phyloP scores from a whole-genome alignment of 53 echinoderm and acorn worm species.

The Arbacia lixula region DNA sequence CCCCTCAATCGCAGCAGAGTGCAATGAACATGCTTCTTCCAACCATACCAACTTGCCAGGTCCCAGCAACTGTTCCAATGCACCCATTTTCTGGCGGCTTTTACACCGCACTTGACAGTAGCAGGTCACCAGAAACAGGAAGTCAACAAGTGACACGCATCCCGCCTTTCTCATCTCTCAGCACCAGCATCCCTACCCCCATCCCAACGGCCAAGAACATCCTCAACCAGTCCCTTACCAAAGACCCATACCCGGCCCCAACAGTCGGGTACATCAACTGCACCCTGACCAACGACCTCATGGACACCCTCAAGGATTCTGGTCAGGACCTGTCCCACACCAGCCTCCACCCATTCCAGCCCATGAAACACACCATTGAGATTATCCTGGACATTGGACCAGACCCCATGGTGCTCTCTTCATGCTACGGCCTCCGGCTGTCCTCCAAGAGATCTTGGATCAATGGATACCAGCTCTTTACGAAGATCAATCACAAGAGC shows the following conservation, averaged over 20 bases:
- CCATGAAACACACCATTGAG: constrained; percentile 16
- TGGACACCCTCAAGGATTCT: neutral
- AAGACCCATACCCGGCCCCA: neutral
- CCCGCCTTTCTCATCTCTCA: constrained; percentile 1
- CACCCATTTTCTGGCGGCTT: no score
- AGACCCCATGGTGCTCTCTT: constrained; percentile 5
- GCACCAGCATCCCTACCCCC: neutral
- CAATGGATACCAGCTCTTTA: constrained; percentile 86
- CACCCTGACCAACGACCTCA: neutral
- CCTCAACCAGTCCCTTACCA: constrained; percentile 15
- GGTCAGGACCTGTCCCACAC: neutral
- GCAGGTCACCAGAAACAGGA: no score
- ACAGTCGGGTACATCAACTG: constrained; percentile 38
- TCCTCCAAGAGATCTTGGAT: constrained; percentile 68
- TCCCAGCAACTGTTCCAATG: no score
- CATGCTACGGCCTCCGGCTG: neutral
- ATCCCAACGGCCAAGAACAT: constrained; percentile 22
- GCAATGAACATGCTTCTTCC: no score
- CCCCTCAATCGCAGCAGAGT: no score
- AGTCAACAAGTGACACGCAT: no score
- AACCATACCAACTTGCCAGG: no score
- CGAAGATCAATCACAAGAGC: constrained; percentile 77
- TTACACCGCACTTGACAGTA: no score
- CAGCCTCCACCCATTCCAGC: constrained; percentile 14
- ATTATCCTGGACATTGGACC: constrained; percentile 42